phyloP scores from a whole-genome alignment of 2,888 invertebrate genomes.

The Pammene fasciana region DNA sequence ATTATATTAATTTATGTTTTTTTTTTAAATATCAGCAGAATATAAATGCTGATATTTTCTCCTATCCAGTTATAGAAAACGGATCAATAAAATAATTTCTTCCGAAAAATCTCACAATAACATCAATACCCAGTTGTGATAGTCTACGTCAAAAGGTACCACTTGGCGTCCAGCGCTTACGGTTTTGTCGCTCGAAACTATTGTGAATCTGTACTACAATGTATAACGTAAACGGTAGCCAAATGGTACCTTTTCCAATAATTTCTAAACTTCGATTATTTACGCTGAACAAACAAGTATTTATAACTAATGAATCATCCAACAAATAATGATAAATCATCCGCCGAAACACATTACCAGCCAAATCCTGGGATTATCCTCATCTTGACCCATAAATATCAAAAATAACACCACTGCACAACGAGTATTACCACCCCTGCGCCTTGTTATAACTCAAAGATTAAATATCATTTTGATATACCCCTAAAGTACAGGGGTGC shows the following conservation, averaged over 20 bases:
- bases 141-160: no score
- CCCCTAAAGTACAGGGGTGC: constrained; percentile 60
- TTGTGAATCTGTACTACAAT: no score
- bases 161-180: no score
- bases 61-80: no score
- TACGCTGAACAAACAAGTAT: neutral
- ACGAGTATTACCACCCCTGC: constrained; percentile 75
- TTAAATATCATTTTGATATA: constrained; percentile 67
- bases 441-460: constrained; percentile 71
- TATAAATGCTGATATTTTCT: no score
- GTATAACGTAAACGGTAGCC: no score
- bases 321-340: constrained; percentile 27
- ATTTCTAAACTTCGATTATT: neutral
- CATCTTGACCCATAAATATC: constrained; percentile 48
- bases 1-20: no score
- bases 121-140: no score
- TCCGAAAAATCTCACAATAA: no score
- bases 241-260: neutral
- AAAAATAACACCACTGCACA: constrained; percentile 69
- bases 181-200: no score
- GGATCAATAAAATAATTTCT: no score
- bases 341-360: constrained; percentile 35
- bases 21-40: no score
- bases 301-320: neutral
- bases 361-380: constrained; percentile 33